Evolutionary conservation across 2,888 invertebrate species (phyloP), one percentile per base, ranked within the genome.

Genomic region (Pristionchus exspectatus): DNA sequence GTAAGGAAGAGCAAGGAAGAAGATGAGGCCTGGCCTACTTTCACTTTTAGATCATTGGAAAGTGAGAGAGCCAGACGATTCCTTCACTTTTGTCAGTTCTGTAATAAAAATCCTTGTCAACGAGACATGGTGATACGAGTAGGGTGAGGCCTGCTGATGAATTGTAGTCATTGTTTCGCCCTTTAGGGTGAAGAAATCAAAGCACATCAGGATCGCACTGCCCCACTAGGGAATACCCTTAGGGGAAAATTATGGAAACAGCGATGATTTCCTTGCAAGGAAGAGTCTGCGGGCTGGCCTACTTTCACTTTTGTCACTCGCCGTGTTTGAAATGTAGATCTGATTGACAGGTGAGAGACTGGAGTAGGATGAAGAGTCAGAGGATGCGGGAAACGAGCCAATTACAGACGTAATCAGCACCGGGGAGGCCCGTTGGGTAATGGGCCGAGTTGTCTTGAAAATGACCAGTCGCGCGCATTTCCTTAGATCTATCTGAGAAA

Each of bases 391-490:
- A 77, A 44, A 5, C 4, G 50, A 27, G 33, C 10, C 81, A 81
- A 81, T 81, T 81, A 81, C 50, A 27, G 81, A n/a, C 21, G 14
- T 33, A 81, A 81, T 81, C 81, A 81, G 77, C n/a, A 27, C 69
- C n/a, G 24, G 14, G n/a, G 24, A 24, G 63, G n/a, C 21, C 27
- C 10, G 72, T 72, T 33, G 30, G 27, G 72, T 72, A 9, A 72
- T 33, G 63, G n/a, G n/a, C 1, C 4, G 63, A 63, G n/a, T 21
- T 12, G 24, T 24, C 9, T 16, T 56, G 56, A 18, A 56, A 56
- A 18, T 56, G 12, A 14, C 7, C 56, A 56, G 2, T 56, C 2
- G 18, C 24, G n/a, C 44, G 63, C 44, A 50, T n/a, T 63, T n/a
- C n/a, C 63, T 21, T 18, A 21, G 59, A 59, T 63, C 63, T n/a